Evolutionary conservation across 1,140 invertebrate species (phyloP).

Genomic region (Propsilocerus akamusi): DNA sequence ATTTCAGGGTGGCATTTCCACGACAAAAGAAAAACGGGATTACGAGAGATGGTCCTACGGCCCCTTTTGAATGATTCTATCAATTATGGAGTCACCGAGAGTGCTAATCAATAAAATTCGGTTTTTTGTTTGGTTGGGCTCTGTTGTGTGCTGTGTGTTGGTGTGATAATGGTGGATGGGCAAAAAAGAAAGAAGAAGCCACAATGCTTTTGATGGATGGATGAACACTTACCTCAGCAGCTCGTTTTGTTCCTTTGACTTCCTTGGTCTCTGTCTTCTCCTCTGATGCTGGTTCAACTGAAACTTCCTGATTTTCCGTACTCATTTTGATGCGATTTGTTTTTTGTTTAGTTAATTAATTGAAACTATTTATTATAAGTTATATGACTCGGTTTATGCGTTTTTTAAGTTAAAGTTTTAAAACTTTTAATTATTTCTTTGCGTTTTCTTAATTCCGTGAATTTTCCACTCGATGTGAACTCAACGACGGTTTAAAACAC

Average conservation of each 20-base stretch:
- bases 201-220: too few species aligned
- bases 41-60: too few species aligned
- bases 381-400: not conserved
- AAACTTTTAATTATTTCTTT: not conserved
- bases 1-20: too few species aligned
- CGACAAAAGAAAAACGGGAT: too few species aligned
- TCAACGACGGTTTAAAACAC: not conserved
- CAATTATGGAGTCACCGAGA: not conserved
- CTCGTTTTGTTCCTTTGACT: not conserved
- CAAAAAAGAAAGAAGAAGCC: too few species aligned
- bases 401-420: not conserved
- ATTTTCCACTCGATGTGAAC: constrained; percentile 2
- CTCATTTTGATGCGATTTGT: not conserved
- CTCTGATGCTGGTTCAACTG: not conserved
- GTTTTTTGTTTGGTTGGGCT: too few species aligned
- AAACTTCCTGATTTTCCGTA: not conserved
- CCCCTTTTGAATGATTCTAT: too few species aligned
- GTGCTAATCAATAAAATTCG: constrained; percentile 4
- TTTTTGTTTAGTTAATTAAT: not conserved
- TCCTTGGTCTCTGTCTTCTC: not conserved
- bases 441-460: not conserved
- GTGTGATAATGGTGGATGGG: too few species aligned
- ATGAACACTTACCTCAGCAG: not conserved
- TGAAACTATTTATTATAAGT: constrained; percentile 3
- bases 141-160: too few species aligned